Evolutionary conservation across 2,797 vertebrate species (phyloP).

Genomic region (Nothura maculosa): DNA sequence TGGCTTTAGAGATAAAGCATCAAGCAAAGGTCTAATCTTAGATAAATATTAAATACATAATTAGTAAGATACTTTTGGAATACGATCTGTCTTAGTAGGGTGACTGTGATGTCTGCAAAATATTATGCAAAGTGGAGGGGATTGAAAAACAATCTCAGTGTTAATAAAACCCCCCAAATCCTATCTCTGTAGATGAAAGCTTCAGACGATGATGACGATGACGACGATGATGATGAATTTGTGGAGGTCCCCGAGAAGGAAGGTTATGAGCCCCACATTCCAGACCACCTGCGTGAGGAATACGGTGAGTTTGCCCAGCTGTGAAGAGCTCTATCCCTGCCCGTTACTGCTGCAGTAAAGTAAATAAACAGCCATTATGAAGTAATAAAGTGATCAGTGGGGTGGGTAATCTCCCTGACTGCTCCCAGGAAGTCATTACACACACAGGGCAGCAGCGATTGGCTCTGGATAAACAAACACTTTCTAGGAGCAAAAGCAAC

Average conservation of each 20-base stretch:
- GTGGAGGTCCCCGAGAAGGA: conserved; percentile 95
- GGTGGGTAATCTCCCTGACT: conserved; percentile 77
- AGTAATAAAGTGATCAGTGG: conserved; percentile 79
- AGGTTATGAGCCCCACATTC: conserved; percentile 92
- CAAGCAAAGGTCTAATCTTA: background rate
- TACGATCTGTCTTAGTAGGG: background rate
- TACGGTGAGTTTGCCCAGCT: conserved; percentile 90
- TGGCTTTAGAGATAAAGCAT: conserved; percentile 23
- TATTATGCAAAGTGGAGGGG: background rate
- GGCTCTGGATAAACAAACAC: conserved; percentile 77
- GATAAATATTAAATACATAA: background rate
- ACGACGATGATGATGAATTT: conserved; percentile 89
- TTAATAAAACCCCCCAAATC: background rate
- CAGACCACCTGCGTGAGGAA: conserved; percentile 88
- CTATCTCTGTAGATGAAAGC: conserved; percentile 77
- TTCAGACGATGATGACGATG: conserved; percentile 68
- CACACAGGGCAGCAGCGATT: conserved; percentile 44
- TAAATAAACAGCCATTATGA: conserved; percentile 81
- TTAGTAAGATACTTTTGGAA: conserved; percentile 1
- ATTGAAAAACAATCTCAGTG: background rate
- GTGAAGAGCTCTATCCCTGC: conserved; percentile 68
- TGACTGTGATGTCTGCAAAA: background rate
- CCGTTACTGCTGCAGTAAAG: conserved; percentile 74
- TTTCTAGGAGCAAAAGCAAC: conserved; percentile 49
- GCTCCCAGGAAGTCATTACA: conserved; percentile 77